Evolutionary conservation across 30 jellyfish, hydroid and myxozoan species (phyloP).

Genomic region (Sanderia malayensis): DNA sequence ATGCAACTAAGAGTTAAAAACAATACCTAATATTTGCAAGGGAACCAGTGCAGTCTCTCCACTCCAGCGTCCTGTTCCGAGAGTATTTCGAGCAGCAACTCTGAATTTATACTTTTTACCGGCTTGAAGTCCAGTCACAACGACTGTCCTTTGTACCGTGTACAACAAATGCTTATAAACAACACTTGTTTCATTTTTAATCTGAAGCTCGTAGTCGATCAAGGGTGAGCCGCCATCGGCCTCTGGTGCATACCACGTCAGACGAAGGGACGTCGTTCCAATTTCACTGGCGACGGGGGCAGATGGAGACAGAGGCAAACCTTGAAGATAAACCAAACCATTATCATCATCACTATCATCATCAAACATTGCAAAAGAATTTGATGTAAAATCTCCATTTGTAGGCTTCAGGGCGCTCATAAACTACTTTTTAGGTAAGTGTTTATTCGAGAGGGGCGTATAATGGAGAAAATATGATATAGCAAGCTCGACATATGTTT

Average conservation of each 20-base stretch:
- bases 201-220: constrained; percentile 50
- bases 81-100: constrained; percentile 77
- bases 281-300: constrained; percentile 68
- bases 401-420: no score
- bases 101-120: constrained; percentile 69
- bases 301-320: constrained; percentile 76
- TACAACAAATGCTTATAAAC: constrained; percentile 11
- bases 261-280: constrained; percentile 47
- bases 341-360: no score
- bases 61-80: constrained; percentile 76
- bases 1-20: no score
- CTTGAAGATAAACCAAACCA: no score
- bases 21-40: constrained; percentile 60
- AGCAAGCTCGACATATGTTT: no score
- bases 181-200: constrained; percentile 55
- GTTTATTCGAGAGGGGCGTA: no score
- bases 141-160: constrained; percentile 37
- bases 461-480: no score
- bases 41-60: constrained; percentile 46
- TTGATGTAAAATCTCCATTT: no score
- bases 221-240: constrained; percentile 84
- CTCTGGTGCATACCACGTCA: constrained; percentile 84
- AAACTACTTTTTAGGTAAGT: no score
- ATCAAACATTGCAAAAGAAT: no score
- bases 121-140: constrained; percentile 49